phyloP scores from a whole-genome alignment of 1,140 invertebrate genomes.

The Ericerus pela region DNA sequence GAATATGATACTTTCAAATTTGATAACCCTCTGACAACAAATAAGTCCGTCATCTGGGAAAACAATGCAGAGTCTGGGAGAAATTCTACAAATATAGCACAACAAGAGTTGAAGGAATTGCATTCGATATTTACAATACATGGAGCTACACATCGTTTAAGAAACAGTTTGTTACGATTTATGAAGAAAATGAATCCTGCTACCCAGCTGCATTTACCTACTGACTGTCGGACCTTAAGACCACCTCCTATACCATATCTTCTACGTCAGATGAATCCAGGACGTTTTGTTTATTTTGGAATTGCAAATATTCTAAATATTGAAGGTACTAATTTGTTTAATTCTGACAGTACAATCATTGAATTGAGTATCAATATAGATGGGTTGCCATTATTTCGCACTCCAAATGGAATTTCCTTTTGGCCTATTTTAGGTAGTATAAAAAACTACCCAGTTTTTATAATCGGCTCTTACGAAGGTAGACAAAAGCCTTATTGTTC shows the following conservation, averaged over 20 bases:
- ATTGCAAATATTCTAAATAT: background rate
- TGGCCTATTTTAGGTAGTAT: background rate
- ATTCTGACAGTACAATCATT: background rate
- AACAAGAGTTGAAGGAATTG: too few relatives aligned
- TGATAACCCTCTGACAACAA: too few relatives aligned
- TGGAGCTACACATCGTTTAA: too few relatives aligned
- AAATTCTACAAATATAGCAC: too few relatives aligned
- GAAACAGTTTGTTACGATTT: background rate
- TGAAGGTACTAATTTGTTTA: background rate
- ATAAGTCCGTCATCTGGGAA: too few relatives aligned
- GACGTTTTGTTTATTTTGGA: background rate
- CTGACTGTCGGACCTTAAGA: background rate
- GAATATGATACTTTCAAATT: too few relatives aligned
- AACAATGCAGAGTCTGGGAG: too few relatives aligned
- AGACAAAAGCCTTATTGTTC: background rate
- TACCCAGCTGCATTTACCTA: background rate
- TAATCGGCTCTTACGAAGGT: background rate
- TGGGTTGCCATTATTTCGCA: too few relatives aligned
- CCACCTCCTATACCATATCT: background rate
- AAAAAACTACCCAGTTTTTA: background rate
- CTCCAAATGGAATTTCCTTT: too few relatives aligned
- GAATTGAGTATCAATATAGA: background rate
- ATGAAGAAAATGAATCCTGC: background rate
- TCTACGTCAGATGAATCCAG: too few relatives aligned
- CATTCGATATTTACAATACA: too few relatives aligned